Percentiles rank a stretch among this genome's conserved stretches.
These are phyloP conservation scores for Perdita meconis DNA, from an alignment of 2,888 invertebrate genomes.

Conservation along the genomic window DNA sequence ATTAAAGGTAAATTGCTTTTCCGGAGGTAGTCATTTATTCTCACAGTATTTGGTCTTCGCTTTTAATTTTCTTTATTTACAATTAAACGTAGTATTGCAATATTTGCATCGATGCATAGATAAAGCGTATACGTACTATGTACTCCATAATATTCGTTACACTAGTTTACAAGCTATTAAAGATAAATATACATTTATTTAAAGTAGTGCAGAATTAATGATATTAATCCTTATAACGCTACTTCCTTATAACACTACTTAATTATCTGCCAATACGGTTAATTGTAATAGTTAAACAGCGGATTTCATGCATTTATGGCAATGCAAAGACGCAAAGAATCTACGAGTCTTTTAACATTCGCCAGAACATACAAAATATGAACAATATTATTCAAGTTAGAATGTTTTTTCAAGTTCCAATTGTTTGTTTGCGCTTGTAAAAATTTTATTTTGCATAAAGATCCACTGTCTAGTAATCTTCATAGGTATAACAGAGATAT, in stretches of 20 bases:
- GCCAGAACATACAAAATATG: no score
- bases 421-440: no score
- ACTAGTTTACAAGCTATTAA: not conserved
- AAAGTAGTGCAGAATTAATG: constrained; percentile 25
- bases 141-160: not conserved
- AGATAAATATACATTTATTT: constrained; percentile 21
- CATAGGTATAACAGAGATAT: constrained; percentile 12
- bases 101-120: not conserved
- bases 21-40: constrained; percentile 44
- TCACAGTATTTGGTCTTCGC: constrained; percentile 29
- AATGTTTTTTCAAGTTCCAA: no score
- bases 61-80: not conserved
- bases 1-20: no score
- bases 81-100: constrained; percentile 10
- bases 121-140: constrained; percentile 8
- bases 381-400: no score
- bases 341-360: no score
- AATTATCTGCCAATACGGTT: constrained; percentile 4
- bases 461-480: no score
- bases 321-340: no score
- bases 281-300: constrained; percentile 5
- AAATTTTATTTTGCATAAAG: no score
- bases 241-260: no score
- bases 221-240: not conserved
- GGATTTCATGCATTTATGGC: no score